Evolutionary conservation across 2,888 invertebrate species (phyloP).

Genomic region (Corbicula japonica): DNA sequence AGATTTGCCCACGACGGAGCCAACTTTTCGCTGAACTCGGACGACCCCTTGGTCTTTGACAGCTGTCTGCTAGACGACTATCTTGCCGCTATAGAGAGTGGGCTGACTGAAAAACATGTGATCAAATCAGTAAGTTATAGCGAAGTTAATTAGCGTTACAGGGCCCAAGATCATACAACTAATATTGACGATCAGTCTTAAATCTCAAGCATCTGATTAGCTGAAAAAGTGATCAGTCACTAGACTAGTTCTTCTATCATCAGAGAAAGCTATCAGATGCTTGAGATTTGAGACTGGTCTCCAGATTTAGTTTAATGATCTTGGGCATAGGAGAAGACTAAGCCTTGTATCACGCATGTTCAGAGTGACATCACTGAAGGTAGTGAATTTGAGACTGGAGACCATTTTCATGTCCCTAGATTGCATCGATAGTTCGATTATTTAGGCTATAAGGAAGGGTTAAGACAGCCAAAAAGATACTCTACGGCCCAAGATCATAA

Average conservation of each 20-base stretch:
- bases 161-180: background rate
- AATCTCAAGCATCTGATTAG: background rate
- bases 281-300: no score
- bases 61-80: slow-evolving; percentile 88
- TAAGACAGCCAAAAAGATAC: no score
- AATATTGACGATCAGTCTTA: background rate
- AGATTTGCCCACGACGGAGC: slow-evolving; percentile 88
- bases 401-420: no score
- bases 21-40: slow-evolving; percentile 88
- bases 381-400: no score
- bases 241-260: background rate
- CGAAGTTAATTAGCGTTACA: background rate
- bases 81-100: slow-evolving; percentile 85
- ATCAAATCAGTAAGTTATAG: slow-evolving; percentile 86
- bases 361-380: no score
- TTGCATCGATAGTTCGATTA: no score
- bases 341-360: no score
- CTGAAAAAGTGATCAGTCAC: background rate
- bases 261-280: background rate
- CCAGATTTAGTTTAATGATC: no score
- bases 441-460: no score
- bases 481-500: no score
- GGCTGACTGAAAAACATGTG: slow-evolving; percentile 87
- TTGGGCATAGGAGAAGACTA: no score
- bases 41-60: slow-evolving; percentile 88